Conservation (phyloP, 2,888 invertebrate genomes). For the Rhagium mordax region DNA sequence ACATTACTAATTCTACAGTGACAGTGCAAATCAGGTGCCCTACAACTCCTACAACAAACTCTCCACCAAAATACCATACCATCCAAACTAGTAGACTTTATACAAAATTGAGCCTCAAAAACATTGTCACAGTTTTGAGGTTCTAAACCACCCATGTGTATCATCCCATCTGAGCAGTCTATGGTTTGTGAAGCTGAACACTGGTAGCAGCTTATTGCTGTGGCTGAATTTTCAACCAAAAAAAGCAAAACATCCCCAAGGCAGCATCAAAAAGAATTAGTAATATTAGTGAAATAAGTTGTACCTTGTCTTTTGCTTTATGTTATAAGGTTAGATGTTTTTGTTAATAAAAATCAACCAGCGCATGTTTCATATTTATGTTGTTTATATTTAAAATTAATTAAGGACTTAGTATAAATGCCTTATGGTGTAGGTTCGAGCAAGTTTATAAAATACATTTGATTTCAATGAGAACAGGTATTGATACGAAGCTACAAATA, state of each 20-base stretch:
- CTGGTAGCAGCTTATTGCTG: conserved; percentile 81
- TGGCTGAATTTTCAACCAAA: conserved; percentile 17
- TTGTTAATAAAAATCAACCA: not conserved
- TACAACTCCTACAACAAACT: not conserved
- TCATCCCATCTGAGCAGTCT: conserved; percentile 80
- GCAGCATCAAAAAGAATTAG: conserved; percentile 29
- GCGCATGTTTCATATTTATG: not conserved
- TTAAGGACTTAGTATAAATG: too few species aligned
- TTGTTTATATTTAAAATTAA: not conserved
- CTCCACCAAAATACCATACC: conserved; percentile 56
- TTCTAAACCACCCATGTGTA: conserved; percentile 72
- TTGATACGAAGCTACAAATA: too few species aligned
- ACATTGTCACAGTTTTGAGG: conserved; percentile 81
- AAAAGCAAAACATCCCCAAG: conserved; percentile 4
- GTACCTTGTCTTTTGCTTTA: not conserved
- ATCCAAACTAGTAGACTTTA: conserved; percentile 81
- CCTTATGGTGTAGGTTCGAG: not conserved
- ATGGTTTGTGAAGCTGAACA: conserved; percentile 81
- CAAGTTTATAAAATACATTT: too few species aligned
- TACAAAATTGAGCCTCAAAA: conserved; percentile 86
- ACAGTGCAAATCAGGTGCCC: not conserved
- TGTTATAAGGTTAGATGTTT: not conserved
- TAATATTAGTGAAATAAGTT: conserved; percentile 10
- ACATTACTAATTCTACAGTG: not conserved
- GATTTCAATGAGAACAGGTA: too few species aligned